Percentiles rank a stretch among this genome's conserved stretches.
Evolutionary conservation across 2,113 vertebrate genomes (phyloP).

Genomic region (Mormyrus iriodes): DNA sequence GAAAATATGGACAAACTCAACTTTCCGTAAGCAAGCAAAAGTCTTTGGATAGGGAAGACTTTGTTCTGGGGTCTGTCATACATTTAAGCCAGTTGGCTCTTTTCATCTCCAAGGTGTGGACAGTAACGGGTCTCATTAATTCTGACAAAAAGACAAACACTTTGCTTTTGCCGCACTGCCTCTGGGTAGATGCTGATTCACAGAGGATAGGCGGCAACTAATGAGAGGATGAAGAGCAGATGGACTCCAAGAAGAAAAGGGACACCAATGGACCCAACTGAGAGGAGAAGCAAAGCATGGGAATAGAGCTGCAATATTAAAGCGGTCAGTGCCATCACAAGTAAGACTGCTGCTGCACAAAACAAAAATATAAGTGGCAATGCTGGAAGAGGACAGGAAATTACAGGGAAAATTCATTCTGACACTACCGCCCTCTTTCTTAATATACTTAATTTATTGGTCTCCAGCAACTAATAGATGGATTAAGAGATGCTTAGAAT

Average conservation of each 20-base stretch:
- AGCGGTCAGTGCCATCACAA: background rate
- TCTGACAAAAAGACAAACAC: background rate
- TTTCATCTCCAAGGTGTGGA: background rate
- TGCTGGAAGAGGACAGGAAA: background rate
- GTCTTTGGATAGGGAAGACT: background rate
- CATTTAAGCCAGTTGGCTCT: background rate
- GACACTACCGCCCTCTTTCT: background rate
- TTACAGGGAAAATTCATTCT: background rate
- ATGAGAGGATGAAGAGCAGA: background rate
- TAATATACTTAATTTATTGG: background rate
- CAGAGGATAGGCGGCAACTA: background rate
- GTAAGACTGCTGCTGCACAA: background rate
- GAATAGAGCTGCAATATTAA: background rate
- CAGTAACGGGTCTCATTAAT: background rate
- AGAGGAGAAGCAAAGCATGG: background rate
- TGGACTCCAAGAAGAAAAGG: background rate
- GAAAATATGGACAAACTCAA: background rate
- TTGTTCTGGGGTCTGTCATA: background rate
- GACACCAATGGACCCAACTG: background rate
- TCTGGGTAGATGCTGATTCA: background rate
- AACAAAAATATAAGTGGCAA: background rate
- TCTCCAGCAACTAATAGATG: background rate
- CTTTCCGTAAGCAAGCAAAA: background rate
- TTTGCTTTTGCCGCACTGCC: background rate
- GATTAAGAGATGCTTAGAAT: background rate